Base-by-base conservation (phyloP, 2,113 vertebrate species). In the Nestor notabilis region DNA sequence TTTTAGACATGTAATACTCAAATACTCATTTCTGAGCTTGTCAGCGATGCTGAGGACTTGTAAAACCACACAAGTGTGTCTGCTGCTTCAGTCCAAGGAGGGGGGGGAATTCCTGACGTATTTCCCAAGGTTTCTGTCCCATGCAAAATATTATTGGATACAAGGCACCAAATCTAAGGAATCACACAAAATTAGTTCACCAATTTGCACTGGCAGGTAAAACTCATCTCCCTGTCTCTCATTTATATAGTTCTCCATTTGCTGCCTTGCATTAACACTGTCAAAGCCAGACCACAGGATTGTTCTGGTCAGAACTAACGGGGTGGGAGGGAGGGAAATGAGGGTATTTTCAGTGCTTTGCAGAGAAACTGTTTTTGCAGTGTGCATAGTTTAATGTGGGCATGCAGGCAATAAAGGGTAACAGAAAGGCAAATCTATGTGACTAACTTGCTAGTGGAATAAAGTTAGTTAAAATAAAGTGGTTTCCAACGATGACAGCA, bases 81-180 rank as follows among this genome's bases (percentile, higher is more conserved):
- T 87, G 92, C 89, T 90, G 91, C 92, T 90, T 87, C 49, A 66
- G 78, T 52, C 90, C 39, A 39, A 84, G 55, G 39, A 39, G 89
- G 84, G 47, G 46, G 90, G 50, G 76, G 70, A 13, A 83, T 17
- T 58, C 29, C 33, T 1, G 5, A 50, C 78, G 82, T 53, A 44
- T n/a, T 83, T 89, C 88, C 85, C 89, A 94, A 87, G 6, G 6
- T 39, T 96, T 94, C 91, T 87, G 75, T 95, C 90, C 97, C 95
- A 97, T 93, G 95, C 86, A 86, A 96, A 97, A 81, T 71, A 44
- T 90, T 90, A 89, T 58, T 77, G 93, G 78, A 76, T 96, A 97
- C 96, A 98, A 98, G 98, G 98, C 98, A 98, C 97, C 97, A 94
- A 96, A 93, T 95, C 94, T 87, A 84, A 97, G 93, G 94, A 96